Evolutionary conservation across 2,888 invertebrate species (phyloP).

Genomic region (Diogma glabrata): DNA sequence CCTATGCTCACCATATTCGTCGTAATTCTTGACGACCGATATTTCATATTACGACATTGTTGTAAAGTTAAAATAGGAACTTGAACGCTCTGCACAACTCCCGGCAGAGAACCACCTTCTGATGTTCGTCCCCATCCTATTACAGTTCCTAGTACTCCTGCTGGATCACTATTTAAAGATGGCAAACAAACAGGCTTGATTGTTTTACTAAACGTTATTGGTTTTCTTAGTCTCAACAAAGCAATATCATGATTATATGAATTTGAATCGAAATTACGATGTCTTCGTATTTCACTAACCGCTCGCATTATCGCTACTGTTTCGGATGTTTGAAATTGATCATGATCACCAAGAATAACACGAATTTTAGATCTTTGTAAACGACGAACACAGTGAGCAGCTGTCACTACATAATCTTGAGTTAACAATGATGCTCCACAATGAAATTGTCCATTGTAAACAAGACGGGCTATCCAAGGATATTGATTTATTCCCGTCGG

Average conservation of each 20-base stretch:
- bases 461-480: slow-evolving; percentile 77
- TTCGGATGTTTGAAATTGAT: slow-evolving; percentile 67
- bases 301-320: slow-evolving; percentile 71
- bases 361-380: slow-evolving; percentile 69
- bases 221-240: slow-evolving; percentile 60
- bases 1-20: slow-evolving; percentile 51
- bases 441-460: slow-evolving; percentile 81
- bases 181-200: slow-evolving; percentile 65
- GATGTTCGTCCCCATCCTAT: slow-evolving; percentile 79
- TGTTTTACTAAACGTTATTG: slow-evolving; percentile 54
- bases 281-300: slow-evolving; percentile 64
- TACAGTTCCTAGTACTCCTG: slow-evolving; percentile 55
- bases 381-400: slow-evolving; percentile 77
- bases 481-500: slow-evolving; percentile 73
- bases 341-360: slow-evolving; percentile 73
- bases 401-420: slow-evolving; percentile 74
- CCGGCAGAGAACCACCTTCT: slow-evolving; percentile 69
- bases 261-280: slow-evolving; percentile 72
- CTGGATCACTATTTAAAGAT: slow-evolving; percentile 36
- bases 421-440: slow-evolving; percentile 76
- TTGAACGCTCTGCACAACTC: slow-evolving; percentile 68
- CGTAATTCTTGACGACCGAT: slow-evolving; percentile 70
- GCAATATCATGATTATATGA: slow-evolving; percentile 83
- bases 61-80: slow-evolving; percentile 69
- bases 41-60: slow-evolving; percentile 75